Evolutionary conservation across 2,113 vertebrate genomes (phyloP), one percentile per base, ranked within the genome.

Genomic region (Oceanites oceanicus): DNA sequence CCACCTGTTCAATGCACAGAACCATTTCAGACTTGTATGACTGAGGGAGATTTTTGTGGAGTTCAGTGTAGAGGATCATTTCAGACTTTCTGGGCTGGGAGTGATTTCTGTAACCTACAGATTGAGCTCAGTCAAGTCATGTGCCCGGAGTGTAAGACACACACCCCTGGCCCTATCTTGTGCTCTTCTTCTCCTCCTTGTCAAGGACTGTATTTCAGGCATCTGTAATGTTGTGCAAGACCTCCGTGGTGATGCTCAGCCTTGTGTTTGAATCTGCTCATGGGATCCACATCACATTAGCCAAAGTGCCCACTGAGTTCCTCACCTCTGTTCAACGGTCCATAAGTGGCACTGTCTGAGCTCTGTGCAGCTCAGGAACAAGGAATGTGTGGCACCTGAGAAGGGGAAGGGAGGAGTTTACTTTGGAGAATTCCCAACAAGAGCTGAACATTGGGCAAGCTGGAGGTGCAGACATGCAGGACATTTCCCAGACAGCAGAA

Each of bases 401-500:
- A 49, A 82, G 27, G 27, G 42, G 10, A 38, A 42, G 26, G n/a
- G 58, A 79, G 55, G 38, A 66, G 32, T 81, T 97, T 67, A 8
- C 15, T 78, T 78, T 78, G 85, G 88, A 90, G 74, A 72, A 61
- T 36, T 78, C 77, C 62, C 85, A 95, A 3, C 44, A 82, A 72
- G 68, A 95, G 55, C 85, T 66, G 74, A 80, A 15, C 32, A 18
- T 47, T 12, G 73, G 61, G 61, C 74, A 92, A 3, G 6, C 42
- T 72, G 82, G 71, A 82, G 72, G 49, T 73, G 45, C 56, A 77
- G 80, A 23, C 5, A 7, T 53, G 53, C 85, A 90, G 71, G 78
- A 93, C 71, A 30, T 90, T 88, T 94, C 88, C 83, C 79, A 93
- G 75, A 72, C 30, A 61, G 67, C 66, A 88, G 88, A 90, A 62